Conservation (phyloP, 1,140 invertebrate genomes). For the Ips nitidus region DNA sequence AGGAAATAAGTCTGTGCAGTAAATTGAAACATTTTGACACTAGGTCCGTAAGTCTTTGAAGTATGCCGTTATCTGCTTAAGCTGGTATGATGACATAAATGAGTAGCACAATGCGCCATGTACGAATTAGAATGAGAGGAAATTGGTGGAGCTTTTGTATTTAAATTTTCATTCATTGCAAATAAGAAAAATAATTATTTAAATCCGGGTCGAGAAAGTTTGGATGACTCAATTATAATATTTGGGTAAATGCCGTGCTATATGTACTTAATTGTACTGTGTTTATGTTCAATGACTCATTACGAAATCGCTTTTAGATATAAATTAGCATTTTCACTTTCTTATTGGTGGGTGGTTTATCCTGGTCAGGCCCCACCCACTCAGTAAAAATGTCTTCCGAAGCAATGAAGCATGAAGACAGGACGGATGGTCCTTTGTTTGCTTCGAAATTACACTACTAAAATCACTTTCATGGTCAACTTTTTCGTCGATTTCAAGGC, state of each 20-base stretch:
- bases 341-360: conserved; percentile 3
- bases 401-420: no score
- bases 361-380: no score
- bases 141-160: conserved; percentile 18
- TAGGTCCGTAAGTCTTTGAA: no score
- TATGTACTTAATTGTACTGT: conserved; percentile 7
- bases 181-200: conserved; percentile 18
- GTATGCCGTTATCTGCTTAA: no score
- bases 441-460: not conserved
- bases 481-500: conserved; percentile 17
- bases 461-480: conserved; percentile 7
- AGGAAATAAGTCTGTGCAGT: no score
- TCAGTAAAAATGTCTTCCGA: no score
- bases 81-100: no score
- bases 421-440: no score
- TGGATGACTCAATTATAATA: conserved; percentile 29
- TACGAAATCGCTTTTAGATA: conserved; percentile 1
- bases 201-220: conserved; percentile 22
- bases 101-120: no score
- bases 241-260: conserved; percentile 12
- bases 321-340: conserved; percentile 19
- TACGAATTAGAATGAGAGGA: not conserved
- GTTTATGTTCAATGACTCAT: conserved; percentile 11
- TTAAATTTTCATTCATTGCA: conserved; percentile 27
- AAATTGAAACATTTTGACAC: no score